These are phyloP conservation scores for Coecobrya sp. DNA, from an alignment of 2,888 invertebrate genomes.

Conservation along the genomic window DNA sequence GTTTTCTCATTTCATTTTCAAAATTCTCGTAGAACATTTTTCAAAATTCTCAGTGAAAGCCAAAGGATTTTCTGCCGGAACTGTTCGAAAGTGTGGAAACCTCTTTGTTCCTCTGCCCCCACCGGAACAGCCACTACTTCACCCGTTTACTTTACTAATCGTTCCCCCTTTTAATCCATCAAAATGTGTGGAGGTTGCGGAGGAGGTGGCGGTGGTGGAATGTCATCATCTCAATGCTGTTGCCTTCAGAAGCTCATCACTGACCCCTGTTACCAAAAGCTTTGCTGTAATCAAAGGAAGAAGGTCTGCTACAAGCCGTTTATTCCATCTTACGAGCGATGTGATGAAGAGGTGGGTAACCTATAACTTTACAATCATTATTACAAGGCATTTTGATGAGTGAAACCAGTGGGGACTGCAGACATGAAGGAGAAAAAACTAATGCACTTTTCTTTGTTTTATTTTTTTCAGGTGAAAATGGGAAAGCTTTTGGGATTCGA, in stretches of 20 bases:
- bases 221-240: constrained; percentile 33
- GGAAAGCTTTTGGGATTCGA: constrained; percentile 86
- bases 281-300: constrained; percentile 84
- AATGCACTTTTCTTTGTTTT: background rate
- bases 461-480: constrained; percentile 83
- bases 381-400: background rate
- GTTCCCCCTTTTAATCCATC: constrained; percentile 18
- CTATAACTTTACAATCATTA: background rate
- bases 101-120: constrained; percentile 37
- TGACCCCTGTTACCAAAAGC: constrained; percentile 85
- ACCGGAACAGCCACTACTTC: constrained; percentile 25
- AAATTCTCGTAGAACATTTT: constrained; percentile 46
- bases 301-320: constrained; percentile 83
- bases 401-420: background rate
- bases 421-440: background rate
- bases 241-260: constrained; percentile 70
- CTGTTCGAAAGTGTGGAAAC: constrained; percentile 13
- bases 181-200: constrained; percentile 73
- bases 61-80: background rate
- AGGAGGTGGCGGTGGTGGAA: constrained; percentile 50
- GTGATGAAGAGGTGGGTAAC: constrained; percentile 75
- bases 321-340: constrained; percentile 82
- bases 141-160: background rate
- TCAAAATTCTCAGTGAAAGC: constrained; percentile 46
- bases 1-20: constrained; percentile 58